These are phyloP conservation scores for Eupithecia insigniata DNA, from an alignment of 2,888 invertebrate genomes.

Conservation along the genomic window DNA sequence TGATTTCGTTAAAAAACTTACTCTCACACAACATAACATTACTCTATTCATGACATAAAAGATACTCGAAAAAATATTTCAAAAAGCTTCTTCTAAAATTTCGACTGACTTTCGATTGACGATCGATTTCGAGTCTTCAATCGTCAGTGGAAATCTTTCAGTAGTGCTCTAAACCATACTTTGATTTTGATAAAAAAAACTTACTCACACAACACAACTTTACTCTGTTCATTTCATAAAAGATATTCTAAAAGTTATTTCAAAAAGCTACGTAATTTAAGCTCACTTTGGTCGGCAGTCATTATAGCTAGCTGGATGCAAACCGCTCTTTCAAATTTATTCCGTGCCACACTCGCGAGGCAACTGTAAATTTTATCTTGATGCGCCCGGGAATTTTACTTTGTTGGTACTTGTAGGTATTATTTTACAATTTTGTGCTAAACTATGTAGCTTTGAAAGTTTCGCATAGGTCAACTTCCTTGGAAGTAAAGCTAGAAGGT, in stretches of 20 bases:
- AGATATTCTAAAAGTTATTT: neutral
- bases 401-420: neutral
- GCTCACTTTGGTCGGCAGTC: constrained; percentile 1
- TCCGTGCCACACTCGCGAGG: constrained; percentile 3
- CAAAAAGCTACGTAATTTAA: constrained; percentile 1
- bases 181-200: neutral
- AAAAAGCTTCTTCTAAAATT: too few relatives aligned
- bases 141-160: neutral
- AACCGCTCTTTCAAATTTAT: constrained; percentile 20
- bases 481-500: neutral
- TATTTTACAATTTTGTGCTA: constrained; percentile 4
- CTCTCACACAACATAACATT: too few relatives aligned
- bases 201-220: neutral
- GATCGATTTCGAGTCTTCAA: neutral
- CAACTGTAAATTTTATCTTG: constrained; percentile 11
- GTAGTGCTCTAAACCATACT: neutral
- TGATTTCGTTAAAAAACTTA: too few relatives aligned
- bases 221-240: neutral
- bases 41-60: too few relatives aligned
- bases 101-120: too few relatives aligned
- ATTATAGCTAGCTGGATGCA: constrained; percentile 18
- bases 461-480: neutral
- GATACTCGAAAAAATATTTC: too few relatives aligned
- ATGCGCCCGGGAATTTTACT: constrained; percentile 11
- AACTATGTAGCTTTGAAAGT: neutral